Evolutionary conservation across 2,888 invertebrate genomes (phyloP).

Genomic region (Xanthia togata): DNA sequence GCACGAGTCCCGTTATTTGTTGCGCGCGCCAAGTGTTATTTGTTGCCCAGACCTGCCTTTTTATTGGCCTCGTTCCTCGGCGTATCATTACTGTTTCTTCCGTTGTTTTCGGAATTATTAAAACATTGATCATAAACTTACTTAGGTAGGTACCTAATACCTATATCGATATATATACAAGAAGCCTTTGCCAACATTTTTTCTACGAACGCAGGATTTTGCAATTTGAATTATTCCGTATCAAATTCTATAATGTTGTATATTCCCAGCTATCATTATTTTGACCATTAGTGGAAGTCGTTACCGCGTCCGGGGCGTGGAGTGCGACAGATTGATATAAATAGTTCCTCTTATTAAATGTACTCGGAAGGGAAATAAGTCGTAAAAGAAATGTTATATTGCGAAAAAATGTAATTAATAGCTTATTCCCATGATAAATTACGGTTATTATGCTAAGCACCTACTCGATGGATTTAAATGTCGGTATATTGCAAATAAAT

Average conservation of each 20-base stretch:
- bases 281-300: conserved; percentile 79
- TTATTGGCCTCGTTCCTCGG: conserved; percentile 49
- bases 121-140: not conserved
- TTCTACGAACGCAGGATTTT: not conserved
- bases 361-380: conserved; percentile 71
- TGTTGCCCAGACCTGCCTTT: conserved; percentile 39
- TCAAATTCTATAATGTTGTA: conserved; percentile 57
- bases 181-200: not conserved
- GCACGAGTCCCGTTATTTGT: conserved; percentile 66
- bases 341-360: conserved; percentile 82
- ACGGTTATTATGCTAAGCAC: conserved; percentile 47
- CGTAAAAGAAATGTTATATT: conserved; percentile 69
- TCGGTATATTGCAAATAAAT: conserved; percentile 45
- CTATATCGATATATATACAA: not conserved
- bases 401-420: conserved; percentile 61
- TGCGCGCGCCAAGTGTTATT: conserved; percentile 52
- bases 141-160: not conserved
- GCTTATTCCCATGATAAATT: conserved; percentile 51
- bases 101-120: not conserved
- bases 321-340: conserved; percentile 85
- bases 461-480: conserved; percentile 56
- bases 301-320: conserved; percentile 81
- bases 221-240: not conserved
- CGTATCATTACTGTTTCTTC: conserved; percentile 42
- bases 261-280: conserved; percentile 75